A percentile compares a stretch with the other conserved stretches of the same genome.
phyloP scores from a whole-genome alignment of 2,888 invertebrate species.

The Drosophila vallismaia region DNA sequence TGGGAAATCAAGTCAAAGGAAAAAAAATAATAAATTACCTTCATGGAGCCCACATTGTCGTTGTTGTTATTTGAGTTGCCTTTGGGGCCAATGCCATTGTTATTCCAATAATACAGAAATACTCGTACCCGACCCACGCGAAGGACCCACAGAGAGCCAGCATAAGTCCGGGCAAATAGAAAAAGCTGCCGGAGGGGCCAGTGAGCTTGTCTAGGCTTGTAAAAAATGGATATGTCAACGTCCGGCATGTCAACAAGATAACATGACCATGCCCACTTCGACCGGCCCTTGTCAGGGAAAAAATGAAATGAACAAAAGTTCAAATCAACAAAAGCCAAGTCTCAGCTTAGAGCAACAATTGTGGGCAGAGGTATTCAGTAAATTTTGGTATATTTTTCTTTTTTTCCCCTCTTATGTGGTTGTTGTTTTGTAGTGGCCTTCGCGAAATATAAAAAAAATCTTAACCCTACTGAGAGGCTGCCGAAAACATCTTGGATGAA shows the following conservation, averaged over 20 bases:
- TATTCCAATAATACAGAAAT: constrained; percentile 35
- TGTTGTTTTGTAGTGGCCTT: constrained; percentile 30
- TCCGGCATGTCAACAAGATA: constrained; percentile 74
- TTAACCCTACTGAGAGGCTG: constrained; percentile 37
- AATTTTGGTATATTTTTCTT: neutral
- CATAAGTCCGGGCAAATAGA: constrained; percentile 42
- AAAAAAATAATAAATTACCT: constrained; percentile 61
- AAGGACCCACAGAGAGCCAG: constrained; percentile 23
- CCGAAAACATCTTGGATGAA: constrained; percentile 41
- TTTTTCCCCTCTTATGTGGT: neutral
- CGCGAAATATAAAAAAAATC: constrained; percentile 13
- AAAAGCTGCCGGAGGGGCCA: constrained; percentile 35
- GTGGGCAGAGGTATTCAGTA: constrained; percentile 26
- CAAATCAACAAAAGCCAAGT: constrained; percentile 62
- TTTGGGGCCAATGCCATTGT: constrained; percentile 35
- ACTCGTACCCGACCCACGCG: neutral
- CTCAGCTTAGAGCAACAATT: constrained; percentile 51
- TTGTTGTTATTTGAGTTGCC: constrained; percentile 42
- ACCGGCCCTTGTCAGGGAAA: constrained; percentile 38
- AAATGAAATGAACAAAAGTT: constrained; percentile 51
- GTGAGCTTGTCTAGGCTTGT: constrained; percentile 46
- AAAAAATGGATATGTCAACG: constrained; percentile 77
- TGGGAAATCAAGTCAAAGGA: constrained; percentile 27
- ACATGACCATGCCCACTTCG: constrained; percentile 51
- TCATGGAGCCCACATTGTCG: constrained; percentile 33